Evolutionary conservation across 2,113 vertebrate genomes (phyloP).

Genomic region (Chaetops frenatus): DNA sequence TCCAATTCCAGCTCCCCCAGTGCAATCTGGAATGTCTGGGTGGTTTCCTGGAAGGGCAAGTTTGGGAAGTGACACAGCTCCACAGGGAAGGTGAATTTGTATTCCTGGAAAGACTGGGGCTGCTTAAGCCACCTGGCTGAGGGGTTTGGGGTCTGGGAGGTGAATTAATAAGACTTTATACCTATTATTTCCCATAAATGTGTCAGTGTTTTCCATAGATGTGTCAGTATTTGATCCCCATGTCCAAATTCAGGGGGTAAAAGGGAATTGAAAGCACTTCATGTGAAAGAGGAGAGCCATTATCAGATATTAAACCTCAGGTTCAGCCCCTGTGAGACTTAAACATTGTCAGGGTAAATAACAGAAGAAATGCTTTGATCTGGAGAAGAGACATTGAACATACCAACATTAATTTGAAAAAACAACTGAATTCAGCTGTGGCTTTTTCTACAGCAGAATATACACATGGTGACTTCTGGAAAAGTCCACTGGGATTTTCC

Average conservation of each 20-base stretch:
- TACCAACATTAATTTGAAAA: neutral
- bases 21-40: neutral
- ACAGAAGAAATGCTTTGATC: neutral
- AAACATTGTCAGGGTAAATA: neutral
- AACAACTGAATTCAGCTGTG: neutral
- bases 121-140: neutral
- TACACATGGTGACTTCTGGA: neutral
- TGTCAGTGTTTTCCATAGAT: neutral
- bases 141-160: neutral
- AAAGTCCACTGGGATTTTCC: neutral
- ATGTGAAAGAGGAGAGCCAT: neutral
- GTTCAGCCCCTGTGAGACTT: neutral
- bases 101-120: neutral
- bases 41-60: neutral
- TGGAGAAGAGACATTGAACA: neutral
- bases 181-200: neutral
- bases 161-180: neutral
- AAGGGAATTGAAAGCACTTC: neutral
- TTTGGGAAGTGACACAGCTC: neutral
- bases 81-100: neutral
- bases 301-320: neutral
- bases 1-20: neutral
- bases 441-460: neutral
- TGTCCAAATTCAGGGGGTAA: neutral
- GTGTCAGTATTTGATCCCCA: neutral